Conservation (phyloP, 2,888 invertebrate genomes). For the Volucella bombylans region DNA sequence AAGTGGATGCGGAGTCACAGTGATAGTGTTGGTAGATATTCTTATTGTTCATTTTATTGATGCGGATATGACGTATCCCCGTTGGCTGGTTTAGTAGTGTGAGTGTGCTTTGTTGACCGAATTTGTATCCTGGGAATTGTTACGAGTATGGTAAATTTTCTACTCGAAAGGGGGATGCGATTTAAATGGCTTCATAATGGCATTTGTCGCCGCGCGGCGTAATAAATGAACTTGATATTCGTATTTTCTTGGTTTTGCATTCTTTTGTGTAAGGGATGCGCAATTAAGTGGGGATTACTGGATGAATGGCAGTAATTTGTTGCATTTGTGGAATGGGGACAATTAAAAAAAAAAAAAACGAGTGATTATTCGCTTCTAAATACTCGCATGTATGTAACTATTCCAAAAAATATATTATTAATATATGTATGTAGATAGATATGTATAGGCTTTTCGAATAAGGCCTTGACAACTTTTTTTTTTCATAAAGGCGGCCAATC, state of each 20-base stretch:
- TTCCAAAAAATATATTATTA: too few species aligned
- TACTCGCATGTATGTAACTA: too few species aligned
- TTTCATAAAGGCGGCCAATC: too few species aligned
- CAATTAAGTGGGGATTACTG: constrained; percentile 64
- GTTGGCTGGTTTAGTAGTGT: constrained; percentile 31
- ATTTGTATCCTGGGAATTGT: constrained; percentile 57
- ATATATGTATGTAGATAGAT: too few species aligned
- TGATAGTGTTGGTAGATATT: constrained; percentile 1
- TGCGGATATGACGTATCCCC: constrained; percentile 23
- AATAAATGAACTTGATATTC: constrained; percentile 55
- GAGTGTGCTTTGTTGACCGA: constrained; percentile 52
- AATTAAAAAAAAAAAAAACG: neutral
- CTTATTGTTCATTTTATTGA: constrained; percentile 36
- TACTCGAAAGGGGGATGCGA: constrained; percentile 25
- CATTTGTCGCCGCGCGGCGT: constrained; percentile 52
- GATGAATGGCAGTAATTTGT: constrained; percentile 43
- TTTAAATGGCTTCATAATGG: constrained; percentile 63
- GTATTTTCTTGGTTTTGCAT: neutral
- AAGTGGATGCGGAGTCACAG: constrained; percentile 50
- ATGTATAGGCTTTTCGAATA: too few species aligned
- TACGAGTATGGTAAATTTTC: constrained; percentile 35
- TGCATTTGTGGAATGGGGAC: neutral
- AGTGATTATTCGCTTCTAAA: neutral
- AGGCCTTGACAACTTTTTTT: too few species aligned
- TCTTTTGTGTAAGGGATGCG: constrained; percentile 29